Evolutionary conservation across 1,140 invertebrate genomes (phyloP).

Genomic region (Brachionus rubens): DNA sequence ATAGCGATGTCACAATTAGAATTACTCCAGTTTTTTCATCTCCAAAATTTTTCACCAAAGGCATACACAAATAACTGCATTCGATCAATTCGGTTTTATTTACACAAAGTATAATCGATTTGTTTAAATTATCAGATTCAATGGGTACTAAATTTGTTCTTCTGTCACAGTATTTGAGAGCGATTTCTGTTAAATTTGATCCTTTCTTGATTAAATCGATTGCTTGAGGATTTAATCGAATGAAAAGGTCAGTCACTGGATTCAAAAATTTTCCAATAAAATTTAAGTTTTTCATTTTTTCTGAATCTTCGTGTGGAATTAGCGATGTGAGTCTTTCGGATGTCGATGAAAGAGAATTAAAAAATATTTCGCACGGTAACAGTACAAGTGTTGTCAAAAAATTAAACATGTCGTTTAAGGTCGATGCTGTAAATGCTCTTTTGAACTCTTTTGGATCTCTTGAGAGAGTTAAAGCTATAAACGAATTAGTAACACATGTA

Average conservation of each 20-base stretch:
- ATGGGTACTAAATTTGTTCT: slow-evolving; percentile 62
- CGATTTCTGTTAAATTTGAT: background rate
- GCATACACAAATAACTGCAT: slow-evolving; percentile 10
- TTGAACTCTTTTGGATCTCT: slow-evolving; percentile 62
- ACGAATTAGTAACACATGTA: slow-evolving; percentile 52
- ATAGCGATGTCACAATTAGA: background rate
- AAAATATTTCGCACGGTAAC: slow-evolving; percentile 60
- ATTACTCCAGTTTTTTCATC: background rate
- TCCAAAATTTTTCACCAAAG: slow-evolving; percentile 15
- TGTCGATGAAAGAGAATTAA: slow-evolving; percentile 47
- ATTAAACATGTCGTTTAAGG: slow-evolving; percentile 67
- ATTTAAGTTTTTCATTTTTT: background rate
- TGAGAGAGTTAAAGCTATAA: slow-evolving; percentile 62
- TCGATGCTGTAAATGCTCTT: slow-evolving; percentile 65
- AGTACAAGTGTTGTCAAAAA: slow-evolving; percentile 63
- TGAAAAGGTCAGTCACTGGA: slow-evolving; percentile 15
- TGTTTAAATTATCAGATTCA: too few species aligned
- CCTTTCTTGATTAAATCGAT: background rate
- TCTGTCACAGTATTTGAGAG: background rate
- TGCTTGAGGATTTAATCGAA: background rate
- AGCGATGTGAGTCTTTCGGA: background rate
- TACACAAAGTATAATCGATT: background rate
- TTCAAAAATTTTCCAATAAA: background rate
- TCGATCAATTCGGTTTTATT: background rate
- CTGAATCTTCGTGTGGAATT: background rate